A percentile compares a stretch with the other conserved stretches of the same genome.
phyloP scores from a whole-genome alignment of 2,888 invertebrate genomes.

The Deilephila porcellus region DNA sequence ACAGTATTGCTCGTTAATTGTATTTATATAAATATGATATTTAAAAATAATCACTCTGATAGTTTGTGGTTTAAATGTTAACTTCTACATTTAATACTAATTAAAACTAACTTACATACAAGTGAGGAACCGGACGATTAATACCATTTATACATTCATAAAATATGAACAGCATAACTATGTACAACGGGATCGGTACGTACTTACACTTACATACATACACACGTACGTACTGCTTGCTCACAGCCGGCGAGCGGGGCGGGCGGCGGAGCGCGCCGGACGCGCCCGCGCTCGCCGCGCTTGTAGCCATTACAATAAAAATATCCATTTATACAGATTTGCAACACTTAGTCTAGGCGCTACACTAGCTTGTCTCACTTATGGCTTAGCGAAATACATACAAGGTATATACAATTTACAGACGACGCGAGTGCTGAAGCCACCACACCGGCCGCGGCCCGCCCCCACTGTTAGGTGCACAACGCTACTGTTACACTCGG shows the following conservation, averaged over 20 bases:
- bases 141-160: constrained; percentile 23
- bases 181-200: constrained; percentile 3
- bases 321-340: constrained; percentile 54
- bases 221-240: background rate
- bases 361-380: constrained; percentile 49
- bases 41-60: constrained; percentile 68
- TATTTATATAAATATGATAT: constrained; percentile 51
- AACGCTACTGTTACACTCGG: background rate
- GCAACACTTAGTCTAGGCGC: constrained; percentile 53
- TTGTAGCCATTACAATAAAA: constrained; percentile 35
- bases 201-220: constrained; percentile 20
- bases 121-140: constrained; percentile 26
- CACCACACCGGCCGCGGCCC: constrained; percentile 39
- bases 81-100: constrained; percentile 40
- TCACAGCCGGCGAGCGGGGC: background rate
- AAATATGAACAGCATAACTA: constrained; percentile 4
- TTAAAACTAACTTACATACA: constrained; percentile 34
- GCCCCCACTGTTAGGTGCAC: constrained; percentile 47
- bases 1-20: constrained; percentile 23
- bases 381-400: constrained; percentile 46
- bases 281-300: background rate
- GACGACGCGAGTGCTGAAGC: constrained; percentile 31
- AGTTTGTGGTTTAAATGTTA: constrained; percentile 36
- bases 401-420: constrained; percentile 59
- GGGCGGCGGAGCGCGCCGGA: background rate